Evolutionary conservation across 1,140 invertebrate genomes (phyloP), one percentile per base, ranked within the genome.

Genomic region (Dendrolimus punctatus): DNA sequence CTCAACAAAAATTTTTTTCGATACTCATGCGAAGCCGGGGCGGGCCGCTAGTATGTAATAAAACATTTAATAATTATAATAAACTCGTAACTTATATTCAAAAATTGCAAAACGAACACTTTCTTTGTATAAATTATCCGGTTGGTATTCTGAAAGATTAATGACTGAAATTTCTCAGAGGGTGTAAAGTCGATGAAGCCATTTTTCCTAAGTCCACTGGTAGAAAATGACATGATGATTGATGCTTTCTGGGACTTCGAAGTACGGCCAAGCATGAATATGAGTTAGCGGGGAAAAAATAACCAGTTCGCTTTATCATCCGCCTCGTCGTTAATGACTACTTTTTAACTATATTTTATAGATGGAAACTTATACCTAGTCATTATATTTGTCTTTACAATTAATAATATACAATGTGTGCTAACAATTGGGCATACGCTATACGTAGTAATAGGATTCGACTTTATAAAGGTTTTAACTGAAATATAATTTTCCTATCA

Each of bases 181-280:
- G 67, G 71, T 75, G 69, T 70, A 70, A 73, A 80, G 63, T 71
- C 66, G 70, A 80, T 78, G 71, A 71, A 78, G 73, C 60, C 64
- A 73, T 80, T 76, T 77, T 76, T 76, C 72, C 57, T 60, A 66
- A 67, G 66, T 73, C 65, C 68, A 70, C 62, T 64, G 62, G 57
- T 60, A 73, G 71, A 78, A 76, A 73, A 75, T 78, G 75, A 76
- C 73, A 69, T 51, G 49, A 72, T 71, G 70, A 78, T 78, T 78
- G 68, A 80, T 78, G 68, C 51, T 66, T 40, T 47, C 45, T 37
- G 56, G 54, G 46, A 53, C 61, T 70, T 56, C 52, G 58, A 64
- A 64, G 57, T 55, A 59, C 44, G 44, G 57, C 49, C 47, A 60
- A 49, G 57, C 54, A 58, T 62, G 45, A 64, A 62, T 46, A 39